Conservation (phyloP, 1,140 invertebrate species). For the Lepidurus packardi region DNA sequence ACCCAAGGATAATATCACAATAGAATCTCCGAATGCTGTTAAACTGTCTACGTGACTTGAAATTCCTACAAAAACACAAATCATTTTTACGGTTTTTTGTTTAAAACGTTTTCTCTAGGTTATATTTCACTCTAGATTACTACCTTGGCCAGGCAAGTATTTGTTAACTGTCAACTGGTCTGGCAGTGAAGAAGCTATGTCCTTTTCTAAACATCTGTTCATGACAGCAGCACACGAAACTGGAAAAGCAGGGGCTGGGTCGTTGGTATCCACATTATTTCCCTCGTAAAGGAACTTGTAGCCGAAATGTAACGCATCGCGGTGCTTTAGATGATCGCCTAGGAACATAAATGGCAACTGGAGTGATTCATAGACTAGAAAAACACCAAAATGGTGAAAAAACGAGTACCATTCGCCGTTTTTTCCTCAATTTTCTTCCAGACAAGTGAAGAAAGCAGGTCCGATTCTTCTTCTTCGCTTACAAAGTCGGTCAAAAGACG, state of each 20-base stretch:
- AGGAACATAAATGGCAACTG: background rate
- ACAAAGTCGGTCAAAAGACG: conserved; percentile 67
- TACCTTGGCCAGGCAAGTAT: conserved; percentile 86
- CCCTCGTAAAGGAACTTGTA: conserved; percentile 86
- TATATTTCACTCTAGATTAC: background rate
- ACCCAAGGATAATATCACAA: conserved; percentile 80
- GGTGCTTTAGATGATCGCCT: conserved; percentile 64
- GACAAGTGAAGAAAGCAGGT: conserved; percentile 57
- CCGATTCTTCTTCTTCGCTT: conserved; percentile 60
- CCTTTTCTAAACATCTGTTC: conserved; percentile 52
- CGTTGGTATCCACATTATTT: conserved; percentile 74
- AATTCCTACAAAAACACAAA: conserved; percentile 61
- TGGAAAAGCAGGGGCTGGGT: conserved; percentile 65
- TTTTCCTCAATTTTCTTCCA: conserved; percentile 47
- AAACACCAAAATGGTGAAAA: too few species aligned
- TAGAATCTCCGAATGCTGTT: conserved; percentile 81
- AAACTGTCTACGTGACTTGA: conserved; percentile 93
- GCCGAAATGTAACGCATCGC: conserved; percentile 87
- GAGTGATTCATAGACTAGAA: background rate
- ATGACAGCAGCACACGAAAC: conserved; percentile 60
- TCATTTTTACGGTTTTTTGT: conserved; percentile 25
- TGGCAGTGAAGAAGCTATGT: conserved; percentile 51
- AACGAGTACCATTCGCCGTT: background rate
- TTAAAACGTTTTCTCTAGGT: background rate
- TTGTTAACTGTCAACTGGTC: conserved; percentile 91